Conservation (phyloP, 2,888 invertebrate species). For the Laothoe populi region DNA sequence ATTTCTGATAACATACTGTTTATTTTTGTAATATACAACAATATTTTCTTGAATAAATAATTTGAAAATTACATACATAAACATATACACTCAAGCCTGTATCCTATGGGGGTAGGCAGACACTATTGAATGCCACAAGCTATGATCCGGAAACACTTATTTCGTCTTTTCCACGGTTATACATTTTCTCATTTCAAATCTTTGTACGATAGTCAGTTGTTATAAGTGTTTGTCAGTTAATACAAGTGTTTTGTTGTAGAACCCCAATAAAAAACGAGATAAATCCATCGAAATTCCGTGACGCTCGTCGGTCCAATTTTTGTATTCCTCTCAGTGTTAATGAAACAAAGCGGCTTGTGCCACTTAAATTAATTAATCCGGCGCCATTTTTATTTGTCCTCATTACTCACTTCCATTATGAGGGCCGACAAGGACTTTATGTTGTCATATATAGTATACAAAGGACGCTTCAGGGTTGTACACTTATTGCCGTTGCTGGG, state of each 20-base stretch:
- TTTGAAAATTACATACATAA: too few relatives aligned
- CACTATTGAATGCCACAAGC: too few relatives aligned
- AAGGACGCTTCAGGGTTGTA: background rate
- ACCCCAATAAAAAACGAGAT: conserved; percentile 1
- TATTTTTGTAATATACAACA: too few relatives aligned
- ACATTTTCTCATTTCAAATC: too few relatives aligned
- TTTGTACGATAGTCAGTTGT: too few relatives aligned
- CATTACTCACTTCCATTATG: conserved; percentile 18
- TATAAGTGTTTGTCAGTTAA: too few relatives aligned
- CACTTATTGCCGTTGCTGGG: background rate
- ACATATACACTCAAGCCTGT: too few relatives aligned
- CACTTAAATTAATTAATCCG: conserved; percentile 23
- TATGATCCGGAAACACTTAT: too few relatives aligned
- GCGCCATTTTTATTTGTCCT: conserved; percentile 21
- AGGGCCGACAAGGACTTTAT: conserved; percentile 11
- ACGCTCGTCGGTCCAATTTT: conserved; percentile 8
- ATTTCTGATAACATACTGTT: too few relatives aligned
- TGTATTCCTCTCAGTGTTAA: conserved; percentile 16
- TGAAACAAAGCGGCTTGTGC: conserved; percentile 21
- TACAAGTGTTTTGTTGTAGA: background rate
- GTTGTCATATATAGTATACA: conserved; percentile 5
- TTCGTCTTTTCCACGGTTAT: too few relatives aligned
- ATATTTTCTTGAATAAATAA: too few relatives aligned
- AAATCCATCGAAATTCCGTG: conserved; percentile 16
- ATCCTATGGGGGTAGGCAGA: too few relatives aligned